Percentiles rank a stretch among this genome's conserved stretches.
Conservation (phyloP, 2,113 vertebrate species). For the Corydoras sp. region DNA sequence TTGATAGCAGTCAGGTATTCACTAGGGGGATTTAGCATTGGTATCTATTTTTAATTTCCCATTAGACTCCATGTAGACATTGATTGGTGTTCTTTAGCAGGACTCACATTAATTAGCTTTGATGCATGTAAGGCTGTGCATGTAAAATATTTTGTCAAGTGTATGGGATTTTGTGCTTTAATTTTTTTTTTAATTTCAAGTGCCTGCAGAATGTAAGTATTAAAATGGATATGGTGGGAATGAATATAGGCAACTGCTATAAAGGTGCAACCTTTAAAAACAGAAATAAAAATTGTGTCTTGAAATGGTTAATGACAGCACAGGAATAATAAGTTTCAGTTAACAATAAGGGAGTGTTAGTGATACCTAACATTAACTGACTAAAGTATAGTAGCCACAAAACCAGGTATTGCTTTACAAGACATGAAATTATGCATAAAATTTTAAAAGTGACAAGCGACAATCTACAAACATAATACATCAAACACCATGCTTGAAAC, state of each 20-base stretch:
- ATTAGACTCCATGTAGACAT: conserved; percentile 59
- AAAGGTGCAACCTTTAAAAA: no score
- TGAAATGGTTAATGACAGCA: no score
- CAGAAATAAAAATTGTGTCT: no score
- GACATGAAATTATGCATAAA: conserved; percentile 5
- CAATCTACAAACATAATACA: conserved; percentile 32
- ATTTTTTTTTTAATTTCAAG: conserved; percentile 59
- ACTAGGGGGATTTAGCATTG: conserved; percentile 58
- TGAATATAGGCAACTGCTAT: no score
- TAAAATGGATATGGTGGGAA: conserved; percentile 48
- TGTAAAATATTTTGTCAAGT: conserved; percentile 56
- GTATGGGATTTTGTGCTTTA: conserved; percentile 53
- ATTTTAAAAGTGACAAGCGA: conserved; percentile 17
- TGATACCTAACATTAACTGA: neutral
- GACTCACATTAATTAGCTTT: conserved; percentile 69
- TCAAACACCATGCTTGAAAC: conserved; percentile 54
- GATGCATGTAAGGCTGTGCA: conserved; percentile 58
- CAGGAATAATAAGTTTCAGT: no score
- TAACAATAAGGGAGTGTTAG: no score
- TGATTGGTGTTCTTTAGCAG: conserved; percentile 58
- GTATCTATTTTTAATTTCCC: conserved; percentile 73
- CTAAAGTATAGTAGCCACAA: neutral
- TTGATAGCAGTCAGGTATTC: conserved; percentile 53
- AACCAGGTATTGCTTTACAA: conserved; percentile 1
- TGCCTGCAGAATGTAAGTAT: conserved; percentile 59